Conservation (phyloP, 2,113 vertebrate genomes). For the Platysteira castanea region DNA sequence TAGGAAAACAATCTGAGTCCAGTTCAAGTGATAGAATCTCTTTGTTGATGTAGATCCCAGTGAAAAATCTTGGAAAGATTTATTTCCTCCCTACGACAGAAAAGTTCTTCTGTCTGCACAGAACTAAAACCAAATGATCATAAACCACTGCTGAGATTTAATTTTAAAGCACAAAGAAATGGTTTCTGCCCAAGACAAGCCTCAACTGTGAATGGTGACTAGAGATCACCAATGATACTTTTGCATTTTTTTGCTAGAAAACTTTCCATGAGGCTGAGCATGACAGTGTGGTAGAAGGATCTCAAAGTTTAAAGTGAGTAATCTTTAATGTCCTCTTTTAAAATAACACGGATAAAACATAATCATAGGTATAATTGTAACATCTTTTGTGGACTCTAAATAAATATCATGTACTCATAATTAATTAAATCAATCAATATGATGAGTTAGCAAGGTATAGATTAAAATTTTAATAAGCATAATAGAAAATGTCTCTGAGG, state of each 20-base stretch:
- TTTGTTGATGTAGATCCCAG: neutral
- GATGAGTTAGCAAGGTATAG: neutral
- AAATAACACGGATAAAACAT: neutral
- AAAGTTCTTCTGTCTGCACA: neutral
- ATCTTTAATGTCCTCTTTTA: neutral
- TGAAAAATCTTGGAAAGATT: neutral
- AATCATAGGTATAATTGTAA: neutral
- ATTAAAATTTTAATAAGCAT: neutral
- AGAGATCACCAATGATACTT: neutral
- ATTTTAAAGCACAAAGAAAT: neutral
- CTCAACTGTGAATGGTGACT: neutral
- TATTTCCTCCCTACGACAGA: neutral
- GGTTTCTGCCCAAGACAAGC: neutral
- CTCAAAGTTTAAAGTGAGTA: neutral
- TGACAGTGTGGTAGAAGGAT: neutral
- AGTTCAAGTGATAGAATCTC: neutral
- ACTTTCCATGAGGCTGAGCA: neutral
- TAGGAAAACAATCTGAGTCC: neutral
- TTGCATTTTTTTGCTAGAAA: neutral
- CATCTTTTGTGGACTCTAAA: neutral
- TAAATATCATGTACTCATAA: neutral
- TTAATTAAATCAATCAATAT: neutral
- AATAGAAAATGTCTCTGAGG: neutral
- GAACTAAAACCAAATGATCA: neutral
- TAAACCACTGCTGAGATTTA: neutral